Base-by-base conservation (phyloP, 2,797 vertebrate genomes). In the Triplophysa yarkandensis region DNA sequence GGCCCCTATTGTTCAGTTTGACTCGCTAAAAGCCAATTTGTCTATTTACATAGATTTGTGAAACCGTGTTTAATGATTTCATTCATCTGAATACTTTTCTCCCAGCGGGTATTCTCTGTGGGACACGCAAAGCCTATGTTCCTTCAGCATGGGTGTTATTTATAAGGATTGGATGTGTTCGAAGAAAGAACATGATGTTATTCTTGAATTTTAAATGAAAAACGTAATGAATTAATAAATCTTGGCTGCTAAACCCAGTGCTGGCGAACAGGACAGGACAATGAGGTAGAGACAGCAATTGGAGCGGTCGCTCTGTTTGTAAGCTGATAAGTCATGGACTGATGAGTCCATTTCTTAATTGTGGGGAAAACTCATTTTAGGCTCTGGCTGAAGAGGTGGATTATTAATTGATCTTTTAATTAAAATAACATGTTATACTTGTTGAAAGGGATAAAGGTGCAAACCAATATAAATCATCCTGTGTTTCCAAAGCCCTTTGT, bases 191-290 rank as follows among this genome's bases (percentile, higher is more conserved):
- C 88, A 90, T 87, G 89, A 87, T 91, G 89, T 91, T 90, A 86
- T 83, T 82, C 72, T 86, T 76, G 84, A 88, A 81, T 88, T 87
- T 83, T 90, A 87, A 91, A 90, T 89, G 85, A 85, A 90, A 91
- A 89, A 89, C 85, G 87, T 91, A 92, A 92, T 91, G 90, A 92
- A 92, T 92, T 88, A 92, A 93, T 92, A 89, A 90, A 91, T 91
- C 87, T 88, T 89, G 89, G 88, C 89, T 87, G 83, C 78, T 80
- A 80, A 89, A 85, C 64, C 80, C 86, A 80, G 85, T 85, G 86
- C 87, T 88, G 86, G 88, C 78, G 82, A 83, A 90, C 87, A 84
- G 84, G 86, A 81, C 75, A 83, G 86, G 88, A 90, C 91, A 91
- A 88, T 89, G 88, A 87, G 87, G 79, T 83, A 80, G 80, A 89